phyloP scores from a whole-genome alignment of 2,888 invertebrate genomes.

The Amblyjoppa fuscipennis region DNA sequence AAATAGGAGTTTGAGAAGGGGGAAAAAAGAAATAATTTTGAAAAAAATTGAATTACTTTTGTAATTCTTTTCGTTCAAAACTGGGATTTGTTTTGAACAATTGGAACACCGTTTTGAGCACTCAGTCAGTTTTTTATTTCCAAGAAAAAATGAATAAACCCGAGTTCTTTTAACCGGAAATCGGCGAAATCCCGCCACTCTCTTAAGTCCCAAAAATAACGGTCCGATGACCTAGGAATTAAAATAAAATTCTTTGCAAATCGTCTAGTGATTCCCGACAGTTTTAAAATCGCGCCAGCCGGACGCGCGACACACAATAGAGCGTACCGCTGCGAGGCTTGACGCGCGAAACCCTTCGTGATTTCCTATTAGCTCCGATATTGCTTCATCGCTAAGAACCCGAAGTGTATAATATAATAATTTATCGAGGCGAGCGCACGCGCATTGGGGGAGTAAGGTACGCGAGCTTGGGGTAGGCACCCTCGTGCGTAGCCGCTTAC shows the following conservation, averaged over 20 bases:
- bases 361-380: slow-evolving; percentile 81
- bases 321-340: not conserved
- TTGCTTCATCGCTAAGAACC: slow-evolving; percentile 78
- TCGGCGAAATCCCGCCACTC: no score
- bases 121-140: no score
- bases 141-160: no score
- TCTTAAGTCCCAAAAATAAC: not conserved
- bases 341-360: slow-evolving; percentile 75
- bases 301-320: not conserved
- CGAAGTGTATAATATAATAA: slow-evolving; percentile 80
- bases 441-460: slow-evolving; percentile 37
- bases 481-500: slow-evolving; percentile 9
- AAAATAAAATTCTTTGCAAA: not conserved
- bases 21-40: no score
- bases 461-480: slow-evolving; percentile 17
- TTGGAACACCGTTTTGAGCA: no score
- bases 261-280: not conserved
- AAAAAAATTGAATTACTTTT: no score
- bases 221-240: no score
- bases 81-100: no score
- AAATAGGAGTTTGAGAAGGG: no score
- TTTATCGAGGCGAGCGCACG: slow-evolving; percentile 77
- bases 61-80: no score
- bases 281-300: not conserved
- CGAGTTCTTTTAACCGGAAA: not conserved